Evolutionary conservation across 2,797 vertebrate genomes (phyloP).

Genomic region (Trichosurus vulpecula): DNA sequence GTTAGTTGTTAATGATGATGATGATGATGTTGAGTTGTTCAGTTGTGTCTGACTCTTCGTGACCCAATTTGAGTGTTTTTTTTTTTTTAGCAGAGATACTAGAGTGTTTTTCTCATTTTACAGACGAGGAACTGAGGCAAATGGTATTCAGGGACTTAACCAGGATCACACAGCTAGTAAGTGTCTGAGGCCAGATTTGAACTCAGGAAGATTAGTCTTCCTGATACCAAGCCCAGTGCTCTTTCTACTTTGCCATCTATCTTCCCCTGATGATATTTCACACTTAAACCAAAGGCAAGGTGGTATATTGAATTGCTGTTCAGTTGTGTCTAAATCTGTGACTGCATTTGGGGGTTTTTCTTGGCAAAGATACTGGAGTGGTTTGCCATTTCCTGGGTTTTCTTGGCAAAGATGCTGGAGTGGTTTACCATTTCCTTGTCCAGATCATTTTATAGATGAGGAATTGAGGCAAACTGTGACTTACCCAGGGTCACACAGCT

Average conservation of each 20-base stretch:
- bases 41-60: neutral
- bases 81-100: neutral
- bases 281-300: neutral
- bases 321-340: neutral
- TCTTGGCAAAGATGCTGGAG: neutral
- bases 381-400: neutral
- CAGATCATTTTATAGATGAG: neutral
- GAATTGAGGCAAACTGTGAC: neutral
- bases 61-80: neutral
- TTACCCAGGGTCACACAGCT: neutral
- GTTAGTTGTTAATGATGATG: neutral
- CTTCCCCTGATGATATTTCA: neutral
- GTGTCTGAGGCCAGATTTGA: neutral
- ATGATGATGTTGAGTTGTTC: neutral
- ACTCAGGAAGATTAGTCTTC: neutral
- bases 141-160: neutral
- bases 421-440: neutral
- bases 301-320: neutral
- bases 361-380: neutral
- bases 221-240: neutral
- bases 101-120: neutral
- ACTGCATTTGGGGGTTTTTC: neutral
- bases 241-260: neutral
- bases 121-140: neutral
- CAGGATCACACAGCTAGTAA: neutral